These are phyloP conservation scores for Pampus argenteus DNA, from an alignment of 2,797 vertebrate genomes.

Conservation along the genomic window DNA sequence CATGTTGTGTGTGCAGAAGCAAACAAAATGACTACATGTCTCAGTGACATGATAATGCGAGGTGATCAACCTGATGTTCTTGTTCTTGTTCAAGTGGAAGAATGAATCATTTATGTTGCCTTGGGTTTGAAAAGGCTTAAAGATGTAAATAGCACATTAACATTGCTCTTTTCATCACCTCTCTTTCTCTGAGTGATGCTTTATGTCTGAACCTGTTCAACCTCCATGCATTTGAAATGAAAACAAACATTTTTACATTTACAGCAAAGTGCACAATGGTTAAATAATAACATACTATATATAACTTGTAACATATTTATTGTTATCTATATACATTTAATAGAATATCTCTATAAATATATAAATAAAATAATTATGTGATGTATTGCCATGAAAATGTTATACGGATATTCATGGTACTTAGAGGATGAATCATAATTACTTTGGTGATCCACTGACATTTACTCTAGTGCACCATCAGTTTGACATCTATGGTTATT, in stretches of 20 bases:
- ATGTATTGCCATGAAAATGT: neutral
- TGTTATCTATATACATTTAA: too few relatives aligned
- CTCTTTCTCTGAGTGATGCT: constrained; percentile 20
- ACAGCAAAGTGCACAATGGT: too few relatives aligned
- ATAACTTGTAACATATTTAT: too few relatives aligned
- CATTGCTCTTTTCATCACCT: constrained; percentile 19
- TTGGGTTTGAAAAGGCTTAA: constrained; percentile 51
- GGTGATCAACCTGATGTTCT: constrained; percentile 43
- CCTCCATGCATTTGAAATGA: constrained; percentile 16
- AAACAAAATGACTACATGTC: constrained; percentile 40
- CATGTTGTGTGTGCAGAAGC: constrained; percentile 31
- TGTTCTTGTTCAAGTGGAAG: constrained; percentile 53
- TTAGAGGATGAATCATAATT: neutral
- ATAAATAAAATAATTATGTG: too few relatives aligned
- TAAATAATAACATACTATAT: neutral
- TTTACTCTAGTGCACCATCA: neutral
- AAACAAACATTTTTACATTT: neutral
- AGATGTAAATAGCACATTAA: constrained; percentile 47
- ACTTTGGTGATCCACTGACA: neutral
- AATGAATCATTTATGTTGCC: constrained; percentile 58
- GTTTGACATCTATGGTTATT: neutral
- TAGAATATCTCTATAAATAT: too few relatives aligned
- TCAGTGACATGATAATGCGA: constrained; percentile 59
- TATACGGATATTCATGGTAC: neutral
- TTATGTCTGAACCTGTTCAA: constrained; percentile 44